Evolutionary conservation across 1,140 invertebrate species (phyloP).

Genomic region (Drosophila suzukii): DNA sequence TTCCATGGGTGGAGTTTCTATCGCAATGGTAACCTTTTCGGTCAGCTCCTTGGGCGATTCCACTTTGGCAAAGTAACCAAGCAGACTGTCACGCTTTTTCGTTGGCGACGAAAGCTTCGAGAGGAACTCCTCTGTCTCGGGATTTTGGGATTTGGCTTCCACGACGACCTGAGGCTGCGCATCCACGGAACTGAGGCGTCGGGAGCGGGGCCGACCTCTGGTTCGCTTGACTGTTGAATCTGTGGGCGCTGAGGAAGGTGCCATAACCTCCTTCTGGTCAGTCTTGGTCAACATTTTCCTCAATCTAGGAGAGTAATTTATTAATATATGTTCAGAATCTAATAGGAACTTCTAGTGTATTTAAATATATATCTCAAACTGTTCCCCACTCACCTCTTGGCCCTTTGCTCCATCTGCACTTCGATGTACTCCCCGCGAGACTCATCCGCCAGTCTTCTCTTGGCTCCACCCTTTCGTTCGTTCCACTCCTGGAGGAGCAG

Average conservation of each 20-base stretch:
- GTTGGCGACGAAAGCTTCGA: constrained; percentile 85
- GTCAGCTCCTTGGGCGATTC: constrained; percentile 54
- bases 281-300: constrained; percentile 76
- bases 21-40: constrained; percentile 4
- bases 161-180: background rate
- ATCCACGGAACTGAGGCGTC: constrained; percentile 43
- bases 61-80: constrained; percentile 86
- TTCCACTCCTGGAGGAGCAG: constrained; percentile 86
- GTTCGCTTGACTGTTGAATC: constrained; percentile 29
- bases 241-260: constrained; percentile 31
- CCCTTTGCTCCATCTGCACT: constrained; percentile 86
- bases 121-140: constrained; percentile 65
- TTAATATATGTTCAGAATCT: background rate
- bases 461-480: constrained; percentile 86
- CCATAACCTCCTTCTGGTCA: constrained; percentile 15
- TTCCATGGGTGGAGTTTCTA: constrained; percentile 34
- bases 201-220: constrained; percentile 48
- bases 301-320: constrained; percentile 37
- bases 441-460: constrained; percentile 86
- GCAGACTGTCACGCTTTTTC: constrained; percentile 86
- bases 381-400: constrained; percentile 80
- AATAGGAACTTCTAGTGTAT: too few species aligned
- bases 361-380: too few species aligned
- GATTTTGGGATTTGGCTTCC: constrained; percentile 8
- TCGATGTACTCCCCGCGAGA: constrained; percentile 85